Conservation (phyloP, 2,888 invertebrate species). For the Temnothorax ravouxi region DNA sequence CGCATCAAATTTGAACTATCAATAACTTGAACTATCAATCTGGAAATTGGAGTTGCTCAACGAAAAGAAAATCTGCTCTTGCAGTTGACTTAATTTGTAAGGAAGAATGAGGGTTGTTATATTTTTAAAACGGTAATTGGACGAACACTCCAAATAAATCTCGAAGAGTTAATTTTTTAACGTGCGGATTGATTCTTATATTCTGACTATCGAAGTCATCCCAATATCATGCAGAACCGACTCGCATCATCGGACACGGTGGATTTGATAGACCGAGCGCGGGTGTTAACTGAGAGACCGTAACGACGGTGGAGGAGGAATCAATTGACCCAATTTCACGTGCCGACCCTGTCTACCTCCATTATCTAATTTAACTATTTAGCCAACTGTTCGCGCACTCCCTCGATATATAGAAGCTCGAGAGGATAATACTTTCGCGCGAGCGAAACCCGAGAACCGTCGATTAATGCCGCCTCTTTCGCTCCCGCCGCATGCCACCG, state of each 20-base stretch:
- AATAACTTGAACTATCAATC: not conserved
- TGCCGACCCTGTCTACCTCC: constrained; percentile 71
- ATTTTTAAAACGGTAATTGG: not conserved
- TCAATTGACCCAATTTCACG: constrained; percentile 82
- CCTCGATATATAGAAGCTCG: constrained; percentile 36
- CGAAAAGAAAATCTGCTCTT: not conserved
- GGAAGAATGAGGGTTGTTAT: not conserved
- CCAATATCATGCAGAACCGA: constrained; percentile 28
- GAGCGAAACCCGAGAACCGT: constrained; percentile 58
- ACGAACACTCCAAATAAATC: not conserved
- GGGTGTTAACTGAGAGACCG: constrained; percentile 64
- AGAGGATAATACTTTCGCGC: constrained; percentile 60
- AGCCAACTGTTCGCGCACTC: constrained; percentile 66
- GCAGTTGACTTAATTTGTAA: not conserved
- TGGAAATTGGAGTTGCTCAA: not conserved
- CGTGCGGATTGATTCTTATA: not conserved
- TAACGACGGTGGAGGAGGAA: constrained; percentile 74
- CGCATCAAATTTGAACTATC: not conserved
- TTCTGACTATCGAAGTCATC: not conserved
- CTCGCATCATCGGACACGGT: constrained; percentile 55
- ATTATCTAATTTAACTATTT: constrained; percentile 83
- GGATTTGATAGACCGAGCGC: constrained; percentile 62
- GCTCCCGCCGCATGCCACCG: constrained; percentile 15
- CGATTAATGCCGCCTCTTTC: constrained; percentile 61
- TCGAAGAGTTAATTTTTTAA: not conserved